Conservation (phyloP, 2,888 invertebrate species). For the Leptinotarsa juncta region DNA sequence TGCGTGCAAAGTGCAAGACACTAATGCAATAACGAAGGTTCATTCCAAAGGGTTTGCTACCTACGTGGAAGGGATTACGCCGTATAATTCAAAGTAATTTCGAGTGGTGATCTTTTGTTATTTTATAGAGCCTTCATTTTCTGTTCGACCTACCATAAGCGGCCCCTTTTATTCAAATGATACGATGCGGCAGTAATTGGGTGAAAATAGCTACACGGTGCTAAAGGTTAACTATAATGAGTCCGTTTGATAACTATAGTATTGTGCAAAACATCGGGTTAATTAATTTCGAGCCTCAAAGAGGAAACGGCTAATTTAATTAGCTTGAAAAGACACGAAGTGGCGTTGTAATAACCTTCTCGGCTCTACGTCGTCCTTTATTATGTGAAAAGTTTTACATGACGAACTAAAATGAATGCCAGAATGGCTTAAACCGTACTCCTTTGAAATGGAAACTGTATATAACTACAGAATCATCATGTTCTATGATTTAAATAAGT, state of each 20-base stretch:
- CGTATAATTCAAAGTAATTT: not conserved
- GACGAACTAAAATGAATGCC: too few species aligned
- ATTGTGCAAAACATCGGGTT: conserved; percentile 22
- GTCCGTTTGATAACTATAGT: conserved; percentile 25
- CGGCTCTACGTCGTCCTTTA: not conserved
- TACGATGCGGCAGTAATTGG: conserved; percentile 36
- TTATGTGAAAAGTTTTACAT: not conserved
- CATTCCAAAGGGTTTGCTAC: conserved; percentile 1
- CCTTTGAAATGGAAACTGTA: too few species aligned
- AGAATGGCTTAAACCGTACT: too few species aligned
- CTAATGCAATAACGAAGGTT: not conserved
- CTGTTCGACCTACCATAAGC: not conserved
- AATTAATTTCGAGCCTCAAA: conserved; percentile 17
- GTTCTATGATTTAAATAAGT: too few species aligned
- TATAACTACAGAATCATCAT: too few species aligned
- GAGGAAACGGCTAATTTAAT: conserved; percentile 6
- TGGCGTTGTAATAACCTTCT: not conserved
- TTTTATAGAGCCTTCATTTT: conserved; percentile 12
- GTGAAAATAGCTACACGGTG: conserved; percentile 30
- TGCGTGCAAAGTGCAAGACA: not conserved
- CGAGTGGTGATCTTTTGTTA: conserved; percentile 10
- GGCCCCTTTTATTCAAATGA: conserved; percentile 32
- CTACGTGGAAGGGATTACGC: not conserved
- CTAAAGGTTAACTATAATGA: conserved; percentile 40
- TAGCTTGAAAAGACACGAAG: not conserved